A percentile compares a stretch with the other conserved stretches of the same genome.
These are phyloP conservation scores for Microchirus variegatus DNA, from an alignment of 2,797 vertebrate genomes.

Conservation along the genomic window DNA sequence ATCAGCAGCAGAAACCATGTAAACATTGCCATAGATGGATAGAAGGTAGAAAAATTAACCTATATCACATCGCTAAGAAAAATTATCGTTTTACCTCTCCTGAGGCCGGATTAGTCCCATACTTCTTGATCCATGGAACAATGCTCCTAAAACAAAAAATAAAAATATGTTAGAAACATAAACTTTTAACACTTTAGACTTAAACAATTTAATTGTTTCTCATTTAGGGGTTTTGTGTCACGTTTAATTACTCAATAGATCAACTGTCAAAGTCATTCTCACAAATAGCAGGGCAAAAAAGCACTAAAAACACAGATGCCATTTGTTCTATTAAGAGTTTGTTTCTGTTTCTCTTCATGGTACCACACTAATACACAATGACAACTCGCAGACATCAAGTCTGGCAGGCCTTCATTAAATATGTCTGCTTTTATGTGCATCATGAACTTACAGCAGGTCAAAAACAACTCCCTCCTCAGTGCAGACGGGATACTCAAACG, in stretches of 20 bases:
- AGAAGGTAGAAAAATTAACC: not conserved
- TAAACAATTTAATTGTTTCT: no score
- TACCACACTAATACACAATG: not conserved
- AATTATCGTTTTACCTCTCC: slow-evolving; percentile 86
- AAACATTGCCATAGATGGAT: not conserved
- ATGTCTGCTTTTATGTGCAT: not conserved
- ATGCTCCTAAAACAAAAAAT: slow-evolving; percentile 85
- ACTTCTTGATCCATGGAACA: slow-evolving; percentile 97
- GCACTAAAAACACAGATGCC: not conserved
- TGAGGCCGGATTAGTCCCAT: slow-evolving; percentile 90
- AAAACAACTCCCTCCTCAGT: slow-evolving; percentile 92
- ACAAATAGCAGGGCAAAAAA: not conserved
- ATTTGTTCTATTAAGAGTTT: not conserved
- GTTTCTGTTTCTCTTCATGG: not conserved
- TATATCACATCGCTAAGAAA: not conserved
- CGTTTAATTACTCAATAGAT: no score
- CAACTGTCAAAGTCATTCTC: no score
- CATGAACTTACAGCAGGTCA: slow-evolving; percentile 91
- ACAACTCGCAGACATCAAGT: not conserved
- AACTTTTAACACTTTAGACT: no score
- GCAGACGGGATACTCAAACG: slow-evolving; percentile 95
- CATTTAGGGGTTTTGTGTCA: no score
- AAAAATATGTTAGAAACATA: no score
- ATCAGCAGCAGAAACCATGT: not conserved
- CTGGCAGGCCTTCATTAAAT: not conserved